Evolutionary conservation across 2,113 vertebrate species (phyloP), one percentile per base, ranked within the genome.

Genomic region (Platysteira castanea): DNA sequence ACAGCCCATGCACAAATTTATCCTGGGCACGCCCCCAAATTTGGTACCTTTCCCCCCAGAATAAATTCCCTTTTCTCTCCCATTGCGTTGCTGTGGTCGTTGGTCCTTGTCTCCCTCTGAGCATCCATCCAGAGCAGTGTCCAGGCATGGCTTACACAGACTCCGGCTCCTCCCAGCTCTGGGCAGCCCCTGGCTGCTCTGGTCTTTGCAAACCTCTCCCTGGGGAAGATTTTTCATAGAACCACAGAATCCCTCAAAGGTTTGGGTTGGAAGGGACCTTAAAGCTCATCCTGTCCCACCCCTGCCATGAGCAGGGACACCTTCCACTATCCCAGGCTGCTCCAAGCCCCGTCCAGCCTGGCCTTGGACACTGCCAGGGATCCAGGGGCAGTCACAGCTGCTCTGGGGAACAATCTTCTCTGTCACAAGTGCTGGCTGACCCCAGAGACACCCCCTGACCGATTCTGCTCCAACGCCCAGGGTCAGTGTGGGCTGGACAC

Each of bases 1-100:
- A 15, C 2, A 19, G 23, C 24, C 16, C 37, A 10, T 3, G 26
- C 4, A 2, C 11, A 16, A 26, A 53, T 37, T 60, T 15, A 10
- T 31, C 33, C 42, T 28, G 39, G 63, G 28, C 19, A 89, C 24
- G 50, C 5, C 13, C 11, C 3, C 20, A 42, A 2, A 44, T 63
- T 2, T 0, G 0, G 5, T 20, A 31, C 7, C 6, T 67, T 61
- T 10, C 0, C 3, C 28, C 18, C 11, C 0, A 1, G 0, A 11
- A 37, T 10, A 37, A 41, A 26, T 7, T 22, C 13, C 4, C 4
- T 63, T 88, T 90, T 42, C 30, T 86, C 41, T 41, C 3, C 1
- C 0, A 0, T 8, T 11, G 21, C 33, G 6, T 3, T 67, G 60
- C n/a, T 85, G 83, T 22, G 2, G 2, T 4, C 61, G 20, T 6